Percentiles rank a stretch among this genome's conserved stretches.
Evolutionary conservation across 2,797 vertebrate species (phyloP).

Genomic region (Hirundo rustica): DNA sequence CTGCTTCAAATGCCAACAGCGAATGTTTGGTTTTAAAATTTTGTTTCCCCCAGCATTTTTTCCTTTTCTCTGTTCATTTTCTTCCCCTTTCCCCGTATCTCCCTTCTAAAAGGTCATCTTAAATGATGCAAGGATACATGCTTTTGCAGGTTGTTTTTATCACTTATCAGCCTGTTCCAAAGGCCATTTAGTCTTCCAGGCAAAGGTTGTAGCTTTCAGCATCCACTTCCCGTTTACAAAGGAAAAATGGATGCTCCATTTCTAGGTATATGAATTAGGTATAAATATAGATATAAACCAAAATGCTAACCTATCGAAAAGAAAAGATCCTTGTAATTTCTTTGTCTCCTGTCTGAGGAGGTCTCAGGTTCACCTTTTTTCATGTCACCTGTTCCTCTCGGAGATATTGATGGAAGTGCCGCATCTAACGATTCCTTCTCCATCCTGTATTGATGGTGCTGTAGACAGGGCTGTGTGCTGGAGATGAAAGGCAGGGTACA

Average conservation of each 20-base stretch:
- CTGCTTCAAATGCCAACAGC: constrained; percentile 37
- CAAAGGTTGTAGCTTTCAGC: constrained; percentile 60
- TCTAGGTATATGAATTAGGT: constrained; percentile 35
- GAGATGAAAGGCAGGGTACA: constrained; percentile 42
- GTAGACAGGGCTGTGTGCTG: background rate
- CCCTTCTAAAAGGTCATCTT: constrained; percentile 63
- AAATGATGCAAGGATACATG: constrained; percentile 60
- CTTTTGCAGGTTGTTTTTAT: constrained; percentile 56
- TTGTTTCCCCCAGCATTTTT: constrained; percentile 26
- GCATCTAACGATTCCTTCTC: constrained; percentile 47
- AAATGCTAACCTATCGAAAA: constrained; percentile 38
- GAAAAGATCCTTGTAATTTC: constrained; percentile 47
- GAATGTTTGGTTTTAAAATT: constrained; percentile 40
- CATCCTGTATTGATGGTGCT: constrained; percentile 50
- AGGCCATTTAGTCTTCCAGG: constrained; percentile 39
- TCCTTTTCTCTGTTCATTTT: background rate
- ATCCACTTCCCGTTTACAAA: constrained; percentile 31
- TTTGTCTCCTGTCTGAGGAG: constrained; percentile 42
- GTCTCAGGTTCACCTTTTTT: constrained; percentile 48
- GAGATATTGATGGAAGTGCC: constrained; percentile 53
- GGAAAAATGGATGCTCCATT: constrained; percentile 15
- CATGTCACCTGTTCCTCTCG: constrained; percentile 31
- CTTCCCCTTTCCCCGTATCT: background rate
- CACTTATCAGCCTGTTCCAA: constrained; percentile 44
- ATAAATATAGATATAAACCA: constrained; percentile 29